Evolutionary conservation across 2,797 vertebrate species (phyloP), one percentile per base, ranked within the genome.

Genomic region (Hypotaenidia okinawae): DNA sequence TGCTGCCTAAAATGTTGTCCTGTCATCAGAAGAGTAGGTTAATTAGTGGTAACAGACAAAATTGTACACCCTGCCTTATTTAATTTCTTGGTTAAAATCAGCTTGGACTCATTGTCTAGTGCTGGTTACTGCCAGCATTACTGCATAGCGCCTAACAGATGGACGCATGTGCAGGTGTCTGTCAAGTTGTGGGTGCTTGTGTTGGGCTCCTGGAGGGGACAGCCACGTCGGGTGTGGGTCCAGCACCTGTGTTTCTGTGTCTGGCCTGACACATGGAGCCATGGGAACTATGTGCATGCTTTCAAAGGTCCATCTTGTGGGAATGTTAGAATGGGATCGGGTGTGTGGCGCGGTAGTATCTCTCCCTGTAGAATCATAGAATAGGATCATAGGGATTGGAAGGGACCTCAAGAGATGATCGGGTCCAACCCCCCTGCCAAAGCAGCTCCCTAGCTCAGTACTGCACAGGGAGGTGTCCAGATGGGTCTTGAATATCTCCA

Each of bases 281-380:
- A 17, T 18, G n/a, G 6, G 6, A 23, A 55, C 24, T 67, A 22
- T 1, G 0, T 1, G 3, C 30, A 1, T 8, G 3, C n/a, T 54
- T 33, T 15, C 43, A 28, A 15, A 78, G 27, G 11, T 9, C 5
- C 12, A 16, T 45, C 43, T 45, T 45, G 18, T 45, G 43, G 43
- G 37, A 54, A 47, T 1, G 0, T 6, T 28, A 27, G 5, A 3
- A 2, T 88, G n/a, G 8, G 19, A n/a, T 17, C 27, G 11, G 3
- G 4, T 9, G 18, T 51, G 7, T 88, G 28, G 6, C 33, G 37
- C 1, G 0, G 1, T 49, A 16, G 5, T 43, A 3, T 66, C 9
- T 64, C 5, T 30, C 15, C 4, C 1, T 54, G 67, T 33, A 17
- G 0, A 37, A 37, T 37, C 35, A 37, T 37, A 37, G 35, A 37